phyloP scores from a whole-genome alignment of 2,113 vertebrate genomes.

The Chloropsis hardwickii region DNA sequence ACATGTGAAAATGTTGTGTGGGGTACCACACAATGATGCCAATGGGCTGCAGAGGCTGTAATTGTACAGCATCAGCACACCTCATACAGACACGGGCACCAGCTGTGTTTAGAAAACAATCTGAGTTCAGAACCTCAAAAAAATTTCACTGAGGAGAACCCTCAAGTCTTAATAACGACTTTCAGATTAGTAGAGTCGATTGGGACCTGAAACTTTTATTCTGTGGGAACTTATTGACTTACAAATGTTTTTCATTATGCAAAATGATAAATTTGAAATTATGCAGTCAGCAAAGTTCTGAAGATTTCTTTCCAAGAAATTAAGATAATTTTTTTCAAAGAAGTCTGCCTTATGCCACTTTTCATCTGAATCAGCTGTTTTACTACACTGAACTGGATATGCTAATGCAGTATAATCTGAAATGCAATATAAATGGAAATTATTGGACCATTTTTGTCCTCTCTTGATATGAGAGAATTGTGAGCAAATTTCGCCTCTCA shows the following conservation, averaged over 20 bases:
- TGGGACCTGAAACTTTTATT: neutral
- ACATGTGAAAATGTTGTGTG: neutral
- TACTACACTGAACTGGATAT: neutral
- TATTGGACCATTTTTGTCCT: neutral
- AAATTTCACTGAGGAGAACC: neutral
- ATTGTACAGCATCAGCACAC: neutral
- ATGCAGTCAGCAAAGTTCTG: neutral
- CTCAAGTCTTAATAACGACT: neutral
- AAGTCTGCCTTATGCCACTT: neutral
- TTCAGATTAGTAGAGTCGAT: neutral
- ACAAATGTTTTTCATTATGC: neutral
- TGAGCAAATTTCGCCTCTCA: neutral
- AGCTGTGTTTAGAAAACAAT: neutral
- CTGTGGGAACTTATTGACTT: neutral
- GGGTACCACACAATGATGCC: neutral
- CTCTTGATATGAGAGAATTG: neutral
- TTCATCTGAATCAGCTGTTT: neutral
- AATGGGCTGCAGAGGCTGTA: neutral
- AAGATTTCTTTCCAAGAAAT: neutral
- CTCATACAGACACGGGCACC: neutral
- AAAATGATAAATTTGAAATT: neutral
- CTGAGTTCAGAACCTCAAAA: neutral
- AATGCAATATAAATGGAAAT: neutral
- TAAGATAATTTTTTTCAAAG: neutral
- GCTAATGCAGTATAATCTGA: neutral